Evolutionary conservation across 2,797 vertebrate species (phyloP).

Genomic region (Heteromormyrus szaboi): DNA sequence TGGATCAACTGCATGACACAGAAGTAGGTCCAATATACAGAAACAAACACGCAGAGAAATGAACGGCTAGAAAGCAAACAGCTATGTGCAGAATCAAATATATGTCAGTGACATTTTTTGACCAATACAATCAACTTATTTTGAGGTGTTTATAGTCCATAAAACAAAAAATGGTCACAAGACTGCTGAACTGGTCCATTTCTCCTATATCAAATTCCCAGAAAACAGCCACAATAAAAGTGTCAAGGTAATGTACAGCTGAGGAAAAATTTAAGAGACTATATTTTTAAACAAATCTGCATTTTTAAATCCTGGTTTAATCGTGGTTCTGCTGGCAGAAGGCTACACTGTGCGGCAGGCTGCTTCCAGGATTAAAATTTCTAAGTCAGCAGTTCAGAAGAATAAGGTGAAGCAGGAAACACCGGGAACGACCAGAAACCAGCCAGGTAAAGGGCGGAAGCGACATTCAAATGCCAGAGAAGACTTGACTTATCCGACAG

Average conservation of each 20-base stretch:
- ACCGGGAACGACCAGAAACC: too few relatives aligned
- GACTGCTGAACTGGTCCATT: neutral
- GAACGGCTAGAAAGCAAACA: neutral
- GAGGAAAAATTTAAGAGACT: neutral
- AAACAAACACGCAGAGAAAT: neutral
- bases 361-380: too few relatives aligned
- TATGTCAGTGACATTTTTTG: neutral
- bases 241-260: neutral
- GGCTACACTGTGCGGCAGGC: too few relatives aligned
- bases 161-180: neutral
- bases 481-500: too few relatives aligned
- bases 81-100: neutral
- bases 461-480: too few relatives aligned
- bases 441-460: too few relatives aligned
- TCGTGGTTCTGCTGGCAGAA: too few relatives aligned
- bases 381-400: too few relatives aligned
- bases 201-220: neutral
- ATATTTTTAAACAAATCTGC: neutral
- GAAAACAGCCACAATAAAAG: neutral
- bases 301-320: neutral
- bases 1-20: slow-evolving; percentile 67
- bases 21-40: slow-evolving; percentile 45
- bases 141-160: neutral
- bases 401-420: too few relatives aligned
- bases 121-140: neutral